Evolutionary conservation across 2,113 vertebrate species (phyloP).

Genomic region (Paratilapia polleni): DNA sequence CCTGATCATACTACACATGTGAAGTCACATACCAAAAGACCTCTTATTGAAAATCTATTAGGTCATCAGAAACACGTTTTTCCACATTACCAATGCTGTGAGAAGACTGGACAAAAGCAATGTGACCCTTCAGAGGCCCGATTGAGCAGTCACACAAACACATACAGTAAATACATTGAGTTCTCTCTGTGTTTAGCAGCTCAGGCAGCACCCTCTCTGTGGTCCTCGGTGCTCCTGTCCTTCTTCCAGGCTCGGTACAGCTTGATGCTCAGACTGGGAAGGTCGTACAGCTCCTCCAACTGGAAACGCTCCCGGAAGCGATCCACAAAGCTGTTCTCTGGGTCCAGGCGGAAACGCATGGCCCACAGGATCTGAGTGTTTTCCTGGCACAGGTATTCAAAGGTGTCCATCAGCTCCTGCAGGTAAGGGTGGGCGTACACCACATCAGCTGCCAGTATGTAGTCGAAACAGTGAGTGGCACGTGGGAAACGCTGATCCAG

Average conservation of each 20-base stretch:
- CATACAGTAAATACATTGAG: neutral
- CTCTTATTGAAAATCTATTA: neutral
- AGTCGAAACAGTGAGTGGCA: conserved; percentile 85
- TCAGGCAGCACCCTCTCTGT: conserved; percentile 42
- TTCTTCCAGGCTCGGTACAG: conserved; percentile 88
- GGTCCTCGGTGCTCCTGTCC: conserved; percentile 44
- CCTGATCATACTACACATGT: neutral
- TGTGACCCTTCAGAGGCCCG: neutral
- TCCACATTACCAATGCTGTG: neutral
- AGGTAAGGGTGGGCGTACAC: conserved; percentile 92
- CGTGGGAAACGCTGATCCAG: conserved; percentile 87
- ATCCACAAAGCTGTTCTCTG: conserved; percentile 89
- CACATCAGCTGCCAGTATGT: conserved; percentile 94
- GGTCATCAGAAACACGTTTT: neutral
- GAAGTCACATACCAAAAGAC: neutral
- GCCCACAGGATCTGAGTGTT: conserved; percentile 92
- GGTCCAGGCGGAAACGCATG: conserved; percentile 92
- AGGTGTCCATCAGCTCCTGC: conserved; percentile 90
- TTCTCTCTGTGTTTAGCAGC: neutral
- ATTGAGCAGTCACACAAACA: neutral
- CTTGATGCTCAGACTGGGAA: conserved; percentile 91
- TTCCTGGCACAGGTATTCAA: conserved; percentile 89
- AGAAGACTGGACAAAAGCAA: neutral
- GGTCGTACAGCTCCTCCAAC: conserved; percentile 86
- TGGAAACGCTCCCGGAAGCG: conserved; percentile 87